A percentile compares a stretch with the other conserved stretches of the same genome.
These are phyloP conservation scores for Allophyes oxyacanthae DNA, from an alignment of 2,888 invertebrate species.

Conservation along the genomic window DNA sequence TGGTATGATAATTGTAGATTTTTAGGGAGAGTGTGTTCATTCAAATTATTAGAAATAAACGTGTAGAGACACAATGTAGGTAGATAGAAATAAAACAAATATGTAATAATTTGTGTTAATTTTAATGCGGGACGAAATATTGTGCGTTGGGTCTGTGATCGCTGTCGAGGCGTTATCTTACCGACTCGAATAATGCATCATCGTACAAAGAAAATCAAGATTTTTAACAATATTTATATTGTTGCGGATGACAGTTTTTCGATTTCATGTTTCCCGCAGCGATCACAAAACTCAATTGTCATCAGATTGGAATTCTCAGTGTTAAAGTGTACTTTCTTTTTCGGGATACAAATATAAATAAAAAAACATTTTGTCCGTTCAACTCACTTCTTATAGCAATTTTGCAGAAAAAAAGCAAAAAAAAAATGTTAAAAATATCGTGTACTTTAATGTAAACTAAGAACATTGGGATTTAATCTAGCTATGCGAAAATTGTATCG, in stretches of 20 bases:
- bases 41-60: constrained; percentile 63
- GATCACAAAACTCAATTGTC: constrained; percentile 17
- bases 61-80: constrained; percentile 59
- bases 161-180: constrained; percentile 11
- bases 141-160: constrained; percentile 25
- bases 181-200: background rate
- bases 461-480: constrained; percentile 74
- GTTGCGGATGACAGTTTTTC: too few relatives aligned
- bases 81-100: constrained; percentile 63
- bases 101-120: constrained; percentile 27
- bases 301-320: constrained; percentile 27
- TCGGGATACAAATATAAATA: constrained; percentile 57
- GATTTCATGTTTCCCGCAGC: constrained; percentile 1
- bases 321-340: constrained; percentile 77
- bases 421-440: constrained; percentile 74
- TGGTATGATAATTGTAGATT: constrained; percentile 63
- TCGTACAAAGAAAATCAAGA: background rate
- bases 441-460: constrained; percentile 72
- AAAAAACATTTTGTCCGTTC: constrained; percentile 61
- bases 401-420: constrained; percentile 67
- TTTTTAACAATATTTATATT: too few relatives aligned
- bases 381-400: constrained; percentile 56
- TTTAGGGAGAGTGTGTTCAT: constrained; percentile 71
- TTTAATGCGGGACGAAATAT: constrained; percentile 28
- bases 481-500: constrained; percentile 75